Percentiles rank a stretch among this genome's conserved stretches.
Conservation (phyloP, 1,140 invertebrate species). For the Sesamia nonagrioides region DNA sequence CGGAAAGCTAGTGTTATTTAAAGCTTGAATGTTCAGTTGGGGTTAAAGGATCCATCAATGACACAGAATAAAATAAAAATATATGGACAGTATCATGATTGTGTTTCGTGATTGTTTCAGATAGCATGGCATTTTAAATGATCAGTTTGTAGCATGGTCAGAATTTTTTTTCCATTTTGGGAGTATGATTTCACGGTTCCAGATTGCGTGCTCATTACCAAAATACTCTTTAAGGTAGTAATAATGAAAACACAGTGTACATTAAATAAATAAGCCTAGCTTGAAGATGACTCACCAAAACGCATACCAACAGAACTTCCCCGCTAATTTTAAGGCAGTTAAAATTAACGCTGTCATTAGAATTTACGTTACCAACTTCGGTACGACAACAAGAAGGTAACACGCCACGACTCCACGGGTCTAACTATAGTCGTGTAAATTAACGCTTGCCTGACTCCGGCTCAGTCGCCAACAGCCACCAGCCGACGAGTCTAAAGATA, state of each 20-base stretch:
- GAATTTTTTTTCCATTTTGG: not conserved
- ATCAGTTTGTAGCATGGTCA: not conserved
- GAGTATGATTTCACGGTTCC: not conserved
- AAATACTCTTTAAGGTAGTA: too few relatives aligned
- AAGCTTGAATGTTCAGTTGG: constrained; percentile 10
- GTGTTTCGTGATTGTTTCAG: not conserved
- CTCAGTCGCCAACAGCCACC: constrained; percentile 27
- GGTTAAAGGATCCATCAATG: constrained; percentile 23
- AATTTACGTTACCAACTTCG: constrained; percentile 11
- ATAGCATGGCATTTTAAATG: not conserved
- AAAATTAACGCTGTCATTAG: constrained; percentile 37
- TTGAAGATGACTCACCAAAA: not conserved
- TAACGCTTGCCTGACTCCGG: constrained; percentile 23
- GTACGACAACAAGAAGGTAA: constrained; percentile 28
- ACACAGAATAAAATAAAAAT: not conserved
- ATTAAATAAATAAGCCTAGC: not conserved
- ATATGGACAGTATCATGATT: not conserved
- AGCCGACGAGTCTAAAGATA: constrained; percentile 30
- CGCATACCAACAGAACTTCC: not conserved
- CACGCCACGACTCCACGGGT: not conserved
- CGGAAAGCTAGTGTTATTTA: constrained; percentile 33
- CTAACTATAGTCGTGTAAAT: constrained; percentile 38
- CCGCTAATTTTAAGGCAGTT: not conserved
- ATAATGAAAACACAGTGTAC: not conserved
- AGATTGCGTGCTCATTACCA: too few relatives aligned